These are phyloP conservation scores for Euwallacea fornicatus DNA, from an alignment of 1,140 invertebrate genomes.

Conservation along the genomic window DNA sequence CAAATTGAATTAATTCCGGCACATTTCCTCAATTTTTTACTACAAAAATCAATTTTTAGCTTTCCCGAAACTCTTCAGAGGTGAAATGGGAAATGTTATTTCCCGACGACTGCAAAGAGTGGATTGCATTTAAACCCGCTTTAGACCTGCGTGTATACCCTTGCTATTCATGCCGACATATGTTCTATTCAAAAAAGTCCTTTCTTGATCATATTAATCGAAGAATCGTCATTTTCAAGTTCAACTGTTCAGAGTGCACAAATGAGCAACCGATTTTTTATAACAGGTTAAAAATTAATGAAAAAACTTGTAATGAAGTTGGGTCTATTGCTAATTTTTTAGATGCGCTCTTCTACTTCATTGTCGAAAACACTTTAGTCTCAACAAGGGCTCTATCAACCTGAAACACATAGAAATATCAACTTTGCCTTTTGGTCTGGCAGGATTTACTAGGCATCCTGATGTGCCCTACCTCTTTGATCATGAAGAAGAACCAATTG, in stretches of 20 bases:
- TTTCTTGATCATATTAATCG: constrained; percentile 48
- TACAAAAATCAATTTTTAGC: neutral
- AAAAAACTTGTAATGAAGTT: too few species aligned
- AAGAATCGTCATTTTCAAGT: constrained; percentile 41
- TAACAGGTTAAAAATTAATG: constrained; percentile 36
- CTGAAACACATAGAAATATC: constrained; percentile 43
- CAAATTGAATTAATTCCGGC: too few species aligned
- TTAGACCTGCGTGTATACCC: constrained; percentile 46
- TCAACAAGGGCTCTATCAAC: constrained; percentile 42
- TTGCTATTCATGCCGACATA: constrained; percentile 48
- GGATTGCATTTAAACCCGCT: constrained; percentile 48
- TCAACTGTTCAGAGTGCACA: constrained; percentile 44
- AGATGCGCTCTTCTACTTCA: constrained; percentile 49
- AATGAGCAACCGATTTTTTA: constrained; percentile 42
- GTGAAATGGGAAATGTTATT: constrained; percentile 48
- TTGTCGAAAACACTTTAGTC: constrained; percentile 43
- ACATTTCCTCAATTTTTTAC: too few species aligned
- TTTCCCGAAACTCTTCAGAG: constrained; percentile 10
- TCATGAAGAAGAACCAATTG: constrained; percentile 40
- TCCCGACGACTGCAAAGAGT: constrained; percentile 40
- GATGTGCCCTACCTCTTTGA: constrained; percentile 44
- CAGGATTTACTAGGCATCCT: constrained; percentile 43
- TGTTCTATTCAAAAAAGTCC: constrained; percentile 47
- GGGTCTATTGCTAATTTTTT: constrained; percentile 4
- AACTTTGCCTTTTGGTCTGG: constrained; percentile 41